Conservation (phyloP, 2,888 invertebrate genomes). For the Brenthis ino region DNA sequence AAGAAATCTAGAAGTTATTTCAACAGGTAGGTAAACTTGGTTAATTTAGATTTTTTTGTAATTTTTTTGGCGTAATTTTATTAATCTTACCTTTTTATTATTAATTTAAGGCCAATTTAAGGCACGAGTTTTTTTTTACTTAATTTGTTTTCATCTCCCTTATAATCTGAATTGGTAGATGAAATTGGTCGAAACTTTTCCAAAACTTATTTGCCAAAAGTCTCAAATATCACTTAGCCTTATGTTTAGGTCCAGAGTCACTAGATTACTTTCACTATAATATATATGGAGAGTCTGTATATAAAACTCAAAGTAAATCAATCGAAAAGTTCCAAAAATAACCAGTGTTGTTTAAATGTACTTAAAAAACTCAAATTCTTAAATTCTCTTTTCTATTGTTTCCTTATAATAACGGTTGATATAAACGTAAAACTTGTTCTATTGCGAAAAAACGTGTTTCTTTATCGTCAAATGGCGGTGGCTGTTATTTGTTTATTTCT, state of each 20-base stretch:
- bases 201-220: constrained; percentile 72
- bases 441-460: constrained; percentile 84
- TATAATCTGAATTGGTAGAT: constrained; percentile 69
- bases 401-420: constrained; percentile 82
- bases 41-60: constrained; percentile 72
- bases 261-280: constrained; percentile 77
- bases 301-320: constrained; percentile 79
- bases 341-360: constrained; percentile 82
- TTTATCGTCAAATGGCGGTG: constrained; percentile 82
- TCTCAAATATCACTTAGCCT: constrained; percentile 80
- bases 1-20: constrained; percentile 78
- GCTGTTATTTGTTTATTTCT: constrained; percentile 70
- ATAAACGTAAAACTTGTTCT: constrained; percentile 83
- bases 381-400: constrained; percentile 82
- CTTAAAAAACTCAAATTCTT: constrained; percentile 77
- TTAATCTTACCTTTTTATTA: constrained; percentile 75
- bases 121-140: constrained; percentile 73
- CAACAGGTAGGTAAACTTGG: constrained; percentile 77
- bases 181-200: constrained; percentile 78
- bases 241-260: constrained; percentile 75
- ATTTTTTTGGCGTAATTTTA: constrained; percentile 66
- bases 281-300: constrained; percentile 79
- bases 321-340: constrained; percentile 80
- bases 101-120: constrained; percentile 83
- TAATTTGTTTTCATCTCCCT: constrained; percentile 69